phyloP scores from a whole-genome alignment of 2,888 invertebrate genomes.

The Podabrus alpinus region DNA sequence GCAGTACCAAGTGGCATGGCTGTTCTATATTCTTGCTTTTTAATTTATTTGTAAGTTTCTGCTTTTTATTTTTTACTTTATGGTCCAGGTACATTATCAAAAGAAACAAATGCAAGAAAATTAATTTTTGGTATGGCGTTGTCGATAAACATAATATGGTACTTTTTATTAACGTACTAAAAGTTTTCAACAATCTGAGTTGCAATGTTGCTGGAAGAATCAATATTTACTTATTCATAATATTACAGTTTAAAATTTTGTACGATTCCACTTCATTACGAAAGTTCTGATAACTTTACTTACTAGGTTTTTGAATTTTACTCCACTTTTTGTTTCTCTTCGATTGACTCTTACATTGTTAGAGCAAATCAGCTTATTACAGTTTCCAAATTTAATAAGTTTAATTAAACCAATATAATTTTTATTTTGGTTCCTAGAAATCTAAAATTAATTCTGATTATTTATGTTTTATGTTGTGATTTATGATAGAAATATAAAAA shows the following conservation, averaged over 20 bases:
- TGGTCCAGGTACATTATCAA: neutral
- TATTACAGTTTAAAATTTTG: neutral
- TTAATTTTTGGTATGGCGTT: neutral
- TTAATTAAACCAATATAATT: too few relatives aligned
- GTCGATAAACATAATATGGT: too few relatives aligned
- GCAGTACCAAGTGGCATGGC: slow-evolving; percentile 54
- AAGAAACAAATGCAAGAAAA: neutral
- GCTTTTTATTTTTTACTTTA: slow-evolving; percentile 38
- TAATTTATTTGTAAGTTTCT: slow-evolving; percentile 52
- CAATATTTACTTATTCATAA: too few relatives aligned
- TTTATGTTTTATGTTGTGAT: too few relatives aligned
- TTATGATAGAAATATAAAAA: too few relatives aligned
- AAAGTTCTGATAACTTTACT: neutral
- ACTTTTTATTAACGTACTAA: neutral
- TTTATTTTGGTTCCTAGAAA: too few relatives aligned
- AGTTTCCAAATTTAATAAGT: too few relatives aligned
- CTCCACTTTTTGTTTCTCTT: too few relatives aligned
- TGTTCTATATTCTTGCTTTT: slow-evolving; percentile 47
- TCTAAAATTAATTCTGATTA: too few relatives aligned
- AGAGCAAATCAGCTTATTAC: too few relatives aligned
- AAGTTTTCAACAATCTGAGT: neutral
- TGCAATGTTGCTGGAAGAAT: too few relatives aligned
- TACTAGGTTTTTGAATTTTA: neutral
- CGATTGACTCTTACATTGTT: too few relatives aligned
- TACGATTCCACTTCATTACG: neutral